phyloP scores from a whole-genome alignment of 2,888 invertebrate genomes.

The Hedychridium roseum region DNA sequence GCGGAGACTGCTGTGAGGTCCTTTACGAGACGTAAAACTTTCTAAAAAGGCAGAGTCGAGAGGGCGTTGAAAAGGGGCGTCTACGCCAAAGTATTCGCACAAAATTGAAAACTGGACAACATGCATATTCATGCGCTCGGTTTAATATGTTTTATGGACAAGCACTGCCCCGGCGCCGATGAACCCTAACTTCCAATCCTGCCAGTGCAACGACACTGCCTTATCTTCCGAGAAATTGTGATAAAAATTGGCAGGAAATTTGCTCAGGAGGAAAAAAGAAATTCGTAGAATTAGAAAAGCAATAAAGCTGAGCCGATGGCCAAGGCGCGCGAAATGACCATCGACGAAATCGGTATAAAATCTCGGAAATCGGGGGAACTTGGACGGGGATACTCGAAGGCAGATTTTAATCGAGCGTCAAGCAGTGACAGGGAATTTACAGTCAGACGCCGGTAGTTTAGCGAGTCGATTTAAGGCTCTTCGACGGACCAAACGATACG shows the following conservation, averaged over 20 bases:
- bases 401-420: conserved; percentile 55
- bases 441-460: conserved; percentile 49
- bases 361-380: conserved; percentile 24
- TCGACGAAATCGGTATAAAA: conserved; percentile 22
- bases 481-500: conserved; percentile 52
- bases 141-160: conserved; percentile 58
- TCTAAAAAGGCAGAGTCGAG: conserved; percentile 40
- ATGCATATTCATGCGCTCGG: conserved; percentile 57
- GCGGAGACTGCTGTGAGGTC: conserved; percentile 29
- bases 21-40: conserved; percentile 59
- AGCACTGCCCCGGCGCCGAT: no score
- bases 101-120: conserved; percentile 60
- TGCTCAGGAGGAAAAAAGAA: no score
- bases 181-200: no score
- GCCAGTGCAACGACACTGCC: no score
- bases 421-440: conserved; percentile 55
- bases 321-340: no score
- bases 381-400: conserved; percentile 34
- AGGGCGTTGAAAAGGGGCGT: conserved; percentile 1
- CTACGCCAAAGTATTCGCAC: conserved; percentile 55
- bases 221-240: no score
- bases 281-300: no score
- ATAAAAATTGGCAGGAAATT: no score
- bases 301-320: no score
- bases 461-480: conserved; percentile 55